Conservation (phyloP, 2,888 invertebrate species). For the Panopea generosa region DNA sequence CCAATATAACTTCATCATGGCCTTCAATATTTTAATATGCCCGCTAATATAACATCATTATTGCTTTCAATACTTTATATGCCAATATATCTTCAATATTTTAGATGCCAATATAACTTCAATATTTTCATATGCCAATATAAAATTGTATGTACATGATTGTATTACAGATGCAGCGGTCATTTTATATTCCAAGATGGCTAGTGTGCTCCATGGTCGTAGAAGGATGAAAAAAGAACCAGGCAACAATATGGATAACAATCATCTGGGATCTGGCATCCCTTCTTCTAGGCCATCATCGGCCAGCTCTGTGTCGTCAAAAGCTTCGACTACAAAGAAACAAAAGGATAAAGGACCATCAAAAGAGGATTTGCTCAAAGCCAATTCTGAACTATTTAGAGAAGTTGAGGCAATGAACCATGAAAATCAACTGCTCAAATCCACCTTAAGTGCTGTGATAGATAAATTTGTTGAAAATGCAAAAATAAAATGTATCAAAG, state of each 20-base stretch:
- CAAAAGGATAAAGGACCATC: slow-evolving; percentile 49
- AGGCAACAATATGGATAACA: slow-evolving; percentile 23
- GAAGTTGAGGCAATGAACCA: slow-evolving; percentile 59
- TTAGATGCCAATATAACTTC: no score
- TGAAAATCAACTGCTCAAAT: slow-evolving; percentile 66
- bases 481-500: slow-evolving; percentile 63
- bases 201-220: slow-evolving; percentile 17
- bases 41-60: no score
- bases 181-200: slow-evolving; percentile 25
- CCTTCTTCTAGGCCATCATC: slow-evolving; percentile 53
- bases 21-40: no score
- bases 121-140: no score
- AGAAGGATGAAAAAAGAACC: slow-evolving; percentile 48
- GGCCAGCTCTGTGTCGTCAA: slow-evolving; percentile 47
- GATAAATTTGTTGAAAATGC: slow-evolving; percentile 68
- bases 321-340: slow-evolving; percentile 29
- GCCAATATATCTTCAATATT: no score
- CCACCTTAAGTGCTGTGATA: slow-evolving; percentile 60
- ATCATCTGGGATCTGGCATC: slow-evolving; percentile 1
- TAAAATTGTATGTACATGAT: no score
- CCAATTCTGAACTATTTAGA: slow-evolving; percentile 64
- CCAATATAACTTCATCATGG: no score
- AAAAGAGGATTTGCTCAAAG: slow-evolving; percentile 66
- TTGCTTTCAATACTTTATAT: no score
- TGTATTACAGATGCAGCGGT: slow-evolving; percentile 41